phyloP scores from a whole-genome alignment of 2,888 invertebrate species.

The Tenthredo notha region DNA sequence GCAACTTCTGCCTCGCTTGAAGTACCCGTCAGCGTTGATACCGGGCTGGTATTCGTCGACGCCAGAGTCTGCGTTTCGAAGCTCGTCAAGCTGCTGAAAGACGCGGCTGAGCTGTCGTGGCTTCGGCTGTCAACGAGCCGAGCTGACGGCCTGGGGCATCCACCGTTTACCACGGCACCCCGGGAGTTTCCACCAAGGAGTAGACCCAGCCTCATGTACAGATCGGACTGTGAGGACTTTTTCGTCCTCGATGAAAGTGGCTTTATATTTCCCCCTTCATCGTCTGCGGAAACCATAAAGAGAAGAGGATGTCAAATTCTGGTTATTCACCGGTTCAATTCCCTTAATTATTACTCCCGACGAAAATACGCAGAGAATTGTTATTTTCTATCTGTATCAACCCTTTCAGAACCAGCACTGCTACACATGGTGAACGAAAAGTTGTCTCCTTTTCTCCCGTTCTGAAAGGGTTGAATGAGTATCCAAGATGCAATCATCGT shows the following conservation, averaged over 20 bases:
- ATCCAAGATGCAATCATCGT: conserved; percentile 2
- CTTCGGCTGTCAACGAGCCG: conserved; percentile 64
- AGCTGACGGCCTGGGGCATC: conserved; percentile 62
- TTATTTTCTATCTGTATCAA: background rate
- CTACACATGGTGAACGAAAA: background rate
- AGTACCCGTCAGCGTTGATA: conserved; percentile 93
- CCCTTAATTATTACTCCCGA: background rate
- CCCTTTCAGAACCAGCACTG: background rate
- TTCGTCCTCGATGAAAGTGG: conserved; percentile 78
- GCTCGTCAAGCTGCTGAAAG: conserved; percentile 81
- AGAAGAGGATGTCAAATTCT: background rate
- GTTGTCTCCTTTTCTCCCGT: background rate
- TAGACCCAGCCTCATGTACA: conserved; percentile 91
- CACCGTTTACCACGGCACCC: conserved; percentile 62
- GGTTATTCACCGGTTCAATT: background rate
- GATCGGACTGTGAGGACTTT: conserved; percentile 86
- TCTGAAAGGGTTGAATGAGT: background rate
- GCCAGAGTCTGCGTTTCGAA: conserved; percentile 84
- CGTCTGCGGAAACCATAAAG: conserved; percentile 80
- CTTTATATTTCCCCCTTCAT: conserved; percentile 86
- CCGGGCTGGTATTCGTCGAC: conserved; percentile 92
- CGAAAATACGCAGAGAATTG: background rate
- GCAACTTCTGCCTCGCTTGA: conserved; percentile 84
- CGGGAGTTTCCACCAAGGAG: conserved; percentile 83
- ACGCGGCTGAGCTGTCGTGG: conserved; percentile 75